These are phyloP conservation scores for Phylloscopus whistleri DNA, from an alignment of 2,113 vertebrate genomes.

Conservation along the genomic window DNA sequence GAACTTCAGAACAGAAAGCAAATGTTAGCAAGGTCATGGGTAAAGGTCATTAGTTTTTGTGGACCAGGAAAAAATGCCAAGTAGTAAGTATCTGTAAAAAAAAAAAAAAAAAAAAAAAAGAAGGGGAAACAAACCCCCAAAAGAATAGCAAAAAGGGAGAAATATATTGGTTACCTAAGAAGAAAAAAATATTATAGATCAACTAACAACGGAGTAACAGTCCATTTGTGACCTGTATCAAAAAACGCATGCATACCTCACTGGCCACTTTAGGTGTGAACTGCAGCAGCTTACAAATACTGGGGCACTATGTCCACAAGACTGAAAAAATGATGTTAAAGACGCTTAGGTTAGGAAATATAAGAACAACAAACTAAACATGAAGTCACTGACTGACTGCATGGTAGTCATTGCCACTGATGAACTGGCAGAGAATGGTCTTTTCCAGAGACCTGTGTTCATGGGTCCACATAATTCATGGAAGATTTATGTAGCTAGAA, in stretches of 20 bases:
- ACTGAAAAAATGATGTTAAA: background rate
- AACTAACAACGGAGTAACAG: background rate
- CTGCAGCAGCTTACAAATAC: background rate
- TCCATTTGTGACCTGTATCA: background rate
- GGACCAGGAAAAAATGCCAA: background rate
- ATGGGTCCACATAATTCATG: background rate
- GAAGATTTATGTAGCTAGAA: background rate
- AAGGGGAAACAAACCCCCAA: background rate
- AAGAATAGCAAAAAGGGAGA: background rate
- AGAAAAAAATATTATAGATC: background rate
- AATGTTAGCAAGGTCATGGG: background rate
- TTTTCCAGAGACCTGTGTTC: background rate
- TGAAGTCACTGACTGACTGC: background rate
- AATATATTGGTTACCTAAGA: background rate
- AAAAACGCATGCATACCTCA: background rate
- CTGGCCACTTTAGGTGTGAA: background rate
- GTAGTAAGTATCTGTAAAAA: background rate
- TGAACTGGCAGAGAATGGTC: background rate
- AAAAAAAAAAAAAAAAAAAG: background rate
- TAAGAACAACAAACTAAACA: background rate
- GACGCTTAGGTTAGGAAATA: background rate
- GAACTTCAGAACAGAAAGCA: background rate
- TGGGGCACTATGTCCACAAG: background rate
- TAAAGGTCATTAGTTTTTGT: background rate
- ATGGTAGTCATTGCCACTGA: background rate